Evolutionary conservation across 2,888 invertebrate genomes (phyloP), one percentile per base, ranked within the genome.

Genomic region (Drosophila quasianomalipes): DNA sequence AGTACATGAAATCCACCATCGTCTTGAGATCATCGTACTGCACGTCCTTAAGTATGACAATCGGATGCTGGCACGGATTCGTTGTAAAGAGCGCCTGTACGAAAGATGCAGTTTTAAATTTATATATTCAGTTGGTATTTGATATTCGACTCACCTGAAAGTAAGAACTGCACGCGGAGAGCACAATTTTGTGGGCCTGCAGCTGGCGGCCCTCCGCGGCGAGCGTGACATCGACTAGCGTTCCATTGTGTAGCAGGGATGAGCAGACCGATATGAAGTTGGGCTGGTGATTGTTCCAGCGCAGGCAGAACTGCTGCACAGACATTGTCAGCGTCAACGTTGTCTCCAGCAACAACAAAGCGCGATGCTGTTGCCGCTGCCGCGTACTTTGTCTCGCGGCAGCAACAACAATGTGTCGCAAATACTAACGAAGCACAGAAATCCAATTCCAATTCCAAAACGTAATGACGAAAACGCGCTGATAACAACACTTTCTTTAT

Each of bases 251-350:
- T 79, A 98, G 94, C 82, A 98, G 94, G 86, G 96, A 96, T 52
- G 97, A 97, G 94, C 98, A 97, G 91, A 97, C 97, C 12, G 97
- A 97, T 90, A 98, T 97, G 93, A 98, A 97, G 93, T 98, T 98
- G 61, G 97, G 97, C 92, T 97, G 97, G 94, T 98, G 98, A 94
- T 98, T 97, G 94, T 98, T 98, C 98, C 98, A 98, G 89, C 97
- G 94, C 86, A 97, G 94, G 91, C 97, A 97, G 92, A 96, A 97
- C 91, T 97, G 96, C 92, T 97, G 96, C 91, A 95, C 94, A 79
- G 95, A 94, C 96, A 95, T 96, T 94, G 71, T 90, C 59, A 63
- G 59, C 64, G 67, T 75, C 75, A 52, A 53, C 65, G 65, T 35
- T 59, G 70, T 60, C 78, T 68, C 67, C 75, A 64, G 64, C 39